A percentile compares a stretch with the other conserved stretches of the same genome.
phyloP scores from a whole-genome alignment of 2,888 invertebrate genomes.

The Gnatocerus cornutus region DNA sequence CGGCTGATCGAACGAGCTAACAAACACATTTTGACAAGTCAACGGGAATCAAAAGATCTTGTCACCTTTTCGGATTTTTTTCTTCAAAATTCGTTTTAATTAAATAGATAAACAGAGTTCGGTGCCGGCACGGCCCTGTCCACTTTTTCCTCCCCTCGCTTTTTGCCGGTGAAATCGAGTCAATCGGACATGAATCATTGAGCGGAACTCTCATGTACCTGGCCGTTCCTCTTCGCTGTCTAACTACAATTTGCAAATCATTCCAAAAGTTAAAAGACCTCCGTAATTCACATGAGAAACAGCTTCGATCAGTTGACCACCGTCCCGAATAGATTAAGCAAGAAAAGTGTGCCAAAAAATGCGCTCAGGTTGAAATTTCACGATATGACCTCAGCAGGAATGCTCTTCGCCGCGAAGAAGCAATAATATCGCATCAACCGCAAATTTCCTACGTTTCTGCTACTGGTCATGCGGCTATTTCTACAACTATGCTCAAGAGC shows the following conservation, averaged over 20 bases:
- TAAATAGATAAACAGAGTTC: background rate
- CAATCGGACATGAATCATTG: constrained; percentile 62
- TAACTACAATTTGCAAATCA: constrained; percentile 51
- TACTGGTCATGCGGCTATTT: constrained; percentile 50
- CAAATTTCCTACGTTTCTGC: constrained; percentile 48
- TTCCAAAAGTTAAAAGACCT: constrained; percentile 48
- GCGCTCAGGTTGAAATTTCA: background rate
- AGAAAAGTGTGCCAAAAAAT: constrained; percentile 1
- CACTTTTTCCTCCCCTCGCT: constrained; percentile 37
- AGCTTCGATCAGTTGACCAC: constrained; percentile 38
- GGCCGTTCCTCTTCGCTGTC: constrained; percentile 50
- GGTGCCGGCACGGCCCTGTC: constrained; percentile 29
- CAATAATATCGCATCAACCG: constrained; percentile 46
- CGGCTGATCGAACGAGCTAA: constrained; percentile 15
- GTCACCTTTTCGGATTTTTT: background rate
- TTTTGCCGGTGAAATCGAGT: constrained; percentile 58
- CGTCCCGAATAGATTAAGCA: constrained; percentile 27
- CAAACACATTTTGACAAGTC: too few species aligned
- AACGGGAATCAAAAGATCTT: too few species aligned
- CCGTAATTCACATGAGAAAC: constrained; percentile 49
- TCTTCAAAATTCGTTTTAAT: too few species aligned
- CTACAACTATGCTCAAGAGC: constrained; percentile 26
- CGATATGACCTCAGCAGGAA: constrained; percentile 21
- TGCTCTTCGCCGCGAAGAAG: constrained; percentile 38
- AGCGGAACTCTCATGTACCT: constrained; percentile 59